phyloP scores from a whole-genome alignment of 23 tunicate genomes.

The Ciona savignyi region DNA sequence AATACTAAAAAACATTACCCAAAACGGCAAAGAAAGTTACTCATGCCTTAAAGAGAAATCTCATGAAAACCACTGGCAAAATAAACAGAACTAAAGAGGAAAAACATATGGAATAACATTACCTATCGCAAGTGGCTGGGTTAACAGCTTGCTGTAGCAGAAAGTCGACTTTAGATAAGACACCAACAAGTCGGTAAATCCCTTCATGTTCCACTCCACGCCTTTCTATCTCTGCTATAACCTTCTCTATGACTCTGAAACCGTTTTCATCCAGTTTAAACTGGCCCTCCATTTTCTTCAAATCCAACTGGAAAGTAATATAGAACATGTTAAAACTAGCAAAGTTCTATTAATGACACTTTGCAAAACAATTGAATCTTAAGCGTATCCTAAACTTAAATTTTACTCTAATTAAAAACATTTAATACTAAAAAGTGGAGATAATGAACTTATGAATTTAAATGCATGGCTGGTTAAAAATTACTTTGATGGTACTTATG shows the following conservation, averaged over 20 bases:
- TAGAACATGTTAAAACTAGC: no score
- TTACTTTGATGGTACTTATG: no score
- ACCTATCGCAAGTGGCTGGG: slow-evolving; percentile 48
- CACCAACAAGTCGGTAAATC: slow-evolving; percentile 76
- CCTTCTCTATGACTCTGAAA: slow-evolving; percentile 41
- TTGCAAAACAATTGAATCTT: no score
- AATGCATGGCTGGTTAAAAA: no score
- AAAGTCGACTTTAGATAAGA: slow-evolving; percentile 71
- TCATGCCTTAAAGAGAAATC: background rate
- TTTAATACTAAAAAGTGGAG: no score
- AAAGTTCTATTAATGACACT: no score
- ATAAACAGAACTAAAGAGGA: background rate
- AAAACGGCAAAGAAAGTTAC: background rate
- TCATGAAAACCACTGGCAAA: background rate
- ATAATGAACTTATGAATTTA: no score
- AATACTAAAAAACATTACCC: background rate
- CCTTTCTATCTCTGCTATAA: slow-evolving; percentile 73
- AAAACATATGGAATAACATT: background rate
- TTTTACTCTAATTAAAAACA: no score
- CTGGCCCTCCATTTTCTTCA: slow-evolving; percentile 29
- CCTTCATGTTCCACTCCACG: slow-evolving; percentile 87
- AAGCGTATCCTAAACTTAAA: no score
- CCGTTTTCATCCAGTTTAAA: slow-evolving; percentile 65
- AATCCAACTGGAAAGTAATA: slow-evolving; percentile 18
- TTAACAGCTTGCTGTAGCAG: slow-evolving; percentile 37